Evolutionary conservation across 2,797 vertebrate species (phyloP).

Genomic region (Cirrhinus molitorella): DNA sequence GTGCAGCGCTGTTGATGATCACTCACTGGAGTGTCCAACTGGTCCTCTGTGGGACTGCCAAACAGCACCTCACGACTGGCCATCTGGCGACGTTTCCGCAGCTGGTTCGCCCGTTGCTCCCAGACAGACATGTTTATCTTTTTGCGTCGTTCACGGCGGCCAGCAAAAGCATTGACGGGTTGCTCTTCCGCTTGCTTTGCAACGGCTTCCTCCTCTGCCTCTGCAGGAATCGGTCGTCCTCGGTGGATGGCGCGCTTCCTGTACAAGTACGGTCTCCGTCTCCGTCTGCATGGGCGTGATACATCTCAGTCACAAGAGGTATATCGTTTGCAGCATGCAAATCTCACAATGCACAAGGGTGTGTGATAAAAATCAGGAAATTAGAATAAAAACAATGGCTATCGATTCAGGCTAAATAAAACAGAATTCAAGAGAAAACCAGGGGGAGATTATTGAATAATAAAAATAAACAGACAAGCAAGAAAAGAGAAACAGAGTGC

Average conservation of each 20-base stretch:
- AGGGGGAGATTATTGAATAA: slow-evolving; percentile 36
- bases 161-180: slow-evolving; percentile 74
- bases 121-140: slow-evolving; percentile 96
- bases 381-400: slow-evolving; percentile 57
- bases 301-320: slow-evolving; percentile 21
- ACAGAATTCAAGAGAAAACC: slow-evolving; percentile 28
- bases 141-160: slow-evolving; percentile 88
- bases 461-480: slow-evolving; percentile 63
- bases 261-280: slow-evolving; percentile 84
- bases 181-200: slow-evolving; percentile 67
- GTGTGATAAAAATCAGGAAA: slow-evolving; percentile 55
- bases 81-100: slow-evolving; percentile 94
- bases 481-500: slow-evolving; percentile 69
- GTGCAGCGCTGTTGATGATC: slow-evolving; percentile 66
- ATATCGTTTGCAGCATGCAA: background rate
- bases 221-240: slow-evolving; percentile 77
- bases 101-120: slow-evolving; percentile 97
- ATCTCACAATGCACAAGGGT: slow-evolving; percentile 41
- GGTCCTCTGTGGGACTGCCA: slow-evolving; percentile 75
- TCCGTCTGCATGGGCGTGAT: slow-evolving; percentile 72
- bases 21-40: slow-evolving; percentile 72
- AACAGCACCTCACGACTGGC: slow-evolving; percentile 95
- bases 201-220: slow-evolving; percentile 69
- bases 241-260: slow-evolving; percentile 84
- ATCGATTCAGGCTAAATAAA: slow-evolving; percentile 54